Evolutionary conservation across 2,888 invertebrate species (phyloP), one percentile per base, ranked within the genome.

Genomic region (Serripes groenlandicus): DNA sequence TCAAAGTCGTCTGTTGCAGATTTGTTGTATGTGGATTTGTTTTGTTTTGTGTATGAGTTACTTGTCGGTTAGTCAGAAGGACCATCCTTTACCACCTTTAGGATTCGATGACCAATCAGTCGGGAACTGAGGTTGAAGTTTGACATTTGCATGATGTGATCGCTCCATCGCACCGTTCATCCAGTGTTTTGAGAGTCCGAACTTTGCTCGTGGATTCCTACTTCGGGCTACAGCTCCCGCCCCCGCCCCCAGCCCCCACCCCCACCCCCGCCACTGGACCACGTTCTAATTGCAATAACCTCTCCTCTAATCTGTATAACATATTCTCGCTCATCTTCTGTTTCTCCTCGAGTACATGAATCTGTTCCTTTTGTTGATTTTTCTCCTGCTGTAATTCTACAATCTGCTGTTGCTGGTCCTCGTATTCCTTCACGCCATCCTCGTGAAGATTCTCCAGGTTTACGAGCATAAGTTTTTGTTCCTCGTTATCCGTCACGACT

Each of bases 91-190:
- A 18, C 83, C 83, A 5, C 82, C 82, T 72, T 85, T 85, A n/a
- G 56, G 18, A 49, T 60, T 71, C 18, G 75, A 72, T 32, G 79
- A 74, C 42, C 77, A 76, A 52, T 83, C 86, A 11, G 74, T 74
- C 18, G 82, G 81, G 70, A 83, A 82, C 71, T 83, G 81, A 15
- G 82, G 88, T 26, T 85, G 85, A 35, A 88, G 82, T 75, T 90
- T 90, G 0, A 90, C 88, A 73, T 88, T 86, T 0, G 81, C 88
- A 42, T 90, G 87, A 34, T 90, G 90, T 5, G 90, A 90, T 30
- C 86, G 74, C 34, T 85, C 87, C 7, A 88, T 77, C 34, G 74
- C 74, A 3, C 90, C 90, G 58, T 87, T 90, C 90, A 90, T 90
- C 90, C 90, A 90, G 7, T 86, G 88, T 42, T 78, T 84, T 0